phyloP scores from a whole-genome alignment of 1,140 invertebrate genomes.

The Magallana ariakensis region DNA sequence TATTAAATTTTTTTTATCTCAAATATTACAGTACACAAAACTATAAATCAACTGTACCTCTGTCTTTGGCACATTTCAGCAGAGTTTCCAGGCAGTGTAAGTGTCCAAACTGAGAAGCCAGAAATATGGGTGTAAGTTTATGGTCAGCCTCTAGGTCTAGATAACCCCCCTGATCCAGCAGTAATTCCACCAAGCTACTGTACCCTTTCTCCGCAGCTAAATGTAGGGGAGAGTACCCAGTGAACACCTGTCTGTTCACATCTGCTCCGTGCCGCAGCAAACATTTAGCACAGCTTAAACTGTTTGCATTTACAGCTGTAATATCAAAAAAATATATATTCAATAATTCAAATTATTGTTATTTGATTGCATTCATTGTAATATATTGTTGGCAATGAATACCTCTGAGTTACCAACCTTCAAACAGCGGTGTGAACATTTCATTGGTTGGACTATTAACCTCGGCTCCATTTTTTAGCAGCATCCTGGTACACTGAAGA shows the following conservation, averaged over 20 bases:
- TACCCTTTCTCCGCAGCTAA: constrained; percentile 39
- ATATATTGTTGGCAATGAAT: constrained; percentile 54
- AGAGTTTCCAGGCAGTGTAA: constrained; percentile 71
- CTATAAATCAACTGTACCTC: constrained; percentile 51
- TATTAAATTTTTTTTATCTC: too few relatives aligned
- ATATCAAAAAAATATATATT: background rate
- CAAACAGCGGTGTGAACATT: constrained; percentile 71
- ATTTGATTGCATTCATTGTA: too few relatives aligned
- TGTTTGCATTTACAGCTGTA: constrained; percentile 50
- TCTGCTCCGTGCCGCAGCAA: constrained; percentile 44
- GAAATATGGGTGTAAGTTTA: constrained; percentile 77
- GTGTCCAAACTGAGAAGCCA: constrained; percentile 76
- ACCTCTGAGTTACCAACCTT: constrained; percentile 70
- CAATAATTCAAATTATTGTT: too few relatives aligned
- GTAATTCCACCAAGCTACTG: constrained; percentile 59
- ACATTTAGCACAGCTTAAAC: constrained; percentile 51
- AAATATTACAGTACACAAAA: too few relatives aligned
- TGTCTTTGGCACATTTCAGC: constrained; percentile 66
- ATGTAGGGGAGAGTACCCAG: constrained; percentile 51
- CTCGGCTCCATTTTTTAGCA: constrained; percentile 75
- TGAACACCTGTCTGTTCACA: constrained; percentile 51
- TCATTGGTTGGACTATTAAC: constrained; percentile 71
- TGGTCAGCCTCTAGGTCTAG: constrained; percentile 75
- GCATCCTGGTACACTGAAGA: constrained; percentile 65
- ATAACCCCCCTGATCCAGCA: constrained; percentile 73